Evolutionary conservation across 2,113 vertebrate species (phyloP).

Genomic region (Drymodes brunneopygia): DNA sequence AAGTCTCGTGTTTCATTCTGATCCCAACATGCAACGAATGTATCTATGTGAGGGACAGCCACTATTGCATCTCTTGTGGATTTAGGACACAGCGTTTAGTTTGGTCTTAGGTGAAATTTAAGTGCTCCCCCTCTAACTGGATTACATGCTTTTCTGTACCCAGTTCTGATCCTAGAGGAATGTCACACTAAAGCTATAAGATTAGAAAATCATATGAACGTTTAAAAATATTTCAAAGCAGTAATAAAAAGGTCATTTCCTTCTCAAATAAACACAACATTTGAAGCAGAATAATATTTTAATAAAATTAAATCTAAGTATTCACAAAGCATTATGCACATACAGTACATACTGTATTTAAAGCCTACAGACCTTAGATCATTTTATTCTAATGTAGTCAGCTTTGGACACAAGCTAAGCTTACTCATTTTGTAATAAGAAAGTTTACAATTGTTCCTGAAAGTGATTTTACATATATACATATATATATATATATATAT

Average conservation of each 20-base stretch:
- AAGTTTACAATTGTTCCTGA: constrained; percentile 51
- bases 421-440: constrained; percentile 53
- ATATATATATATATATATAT: constrained; percentile 49
- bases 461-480: constrained; percentile 66
- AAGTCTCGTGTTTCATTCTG: not conserved
- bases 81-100: not conserved
- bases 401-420: constrained; percentile 63
- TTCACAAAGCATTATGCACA: constrained; percentile 63
- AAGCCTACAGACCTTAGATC: constrained; percentile 53
- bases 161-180: not conserved
- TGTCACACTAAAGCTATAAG: not conserved
- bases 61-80: not conserved
- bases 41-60: not conserved
- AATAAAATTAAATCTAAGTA: constrained; percentile 68
- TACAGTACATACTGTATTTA: constrained; percentile 63
- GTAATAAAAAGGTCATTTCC: not conserved
- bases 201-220: not conserved
- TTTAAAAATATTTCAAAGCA: constrained; percentile 3
- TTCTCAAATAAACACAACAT: constrained; percentile 56
- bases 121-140: not conserved
- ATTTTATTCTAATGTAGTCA: constrained; percentile 52
- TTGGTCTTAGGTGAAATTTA: constrained; percentile 4
- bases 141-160: not conserved
- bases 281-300: constrained; percentile 66
- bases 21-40: not conserved